phyloP scores from a whole-genome alignment of 2,113 vertebrate genomes.

The Sardina pilchardus region DNA sequence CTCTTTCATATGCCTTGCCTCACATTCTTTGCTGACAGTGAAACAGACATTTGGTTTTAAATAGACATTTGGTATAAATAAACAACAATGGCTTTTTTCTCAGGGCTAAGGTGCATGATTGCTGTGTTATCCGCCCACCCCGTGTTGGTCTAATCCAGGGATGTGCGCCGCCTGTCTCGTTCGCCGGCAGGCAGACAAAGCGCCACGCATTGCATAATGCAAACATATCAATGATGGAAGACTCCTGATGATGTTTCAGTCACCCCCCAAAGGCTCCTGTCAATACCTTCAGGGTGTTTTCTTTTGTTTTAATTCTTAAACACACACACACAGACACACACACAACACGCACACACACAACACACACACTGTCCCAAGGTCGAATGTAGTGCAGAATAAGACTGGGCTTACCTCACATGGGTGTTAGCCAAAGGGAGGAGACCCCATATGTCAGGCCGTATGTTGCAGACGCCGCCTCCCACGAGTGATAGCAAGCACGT shows the following conservation, averaged over 20 bases:
- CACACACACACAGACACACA: too few species aligned
- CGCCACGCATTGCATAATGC: background rate
- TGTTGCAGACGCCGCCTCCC: constrained; percentile 22
- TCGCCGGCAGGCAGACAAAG: background rate
- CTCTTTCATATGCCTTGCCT: background rate
- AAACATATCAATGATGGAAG: background rate
- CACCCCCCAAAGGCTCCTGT: too few species aligned
- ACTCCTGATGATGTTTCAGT: background rate
- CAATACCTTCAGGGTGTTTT: too few species aligned
- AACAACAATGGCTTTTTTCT: background rate
- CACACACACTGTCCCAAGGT: too few species aligned
- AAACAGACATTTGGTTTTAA: background rate
- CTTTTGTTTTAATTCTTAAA: too few species aligned
- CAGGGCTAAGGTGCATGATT: background rate
- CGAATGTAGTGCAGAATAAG: too few species aligned
- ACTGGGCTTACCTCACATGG: too few species aligned
- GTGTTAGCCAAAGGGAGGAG: constrained; percentile 13
- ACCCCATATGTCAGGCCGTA: constrained; percentile 33
- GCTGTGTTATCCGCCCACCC: background rate
- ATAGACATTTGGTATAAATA: constrained; percentile 9
- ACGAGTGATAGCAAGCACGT: constrained; percentile 20
- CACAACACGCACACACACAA: too few species aligned
- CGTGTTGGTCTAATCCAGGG: background rate
- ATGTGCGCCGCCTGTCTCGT: background rate
- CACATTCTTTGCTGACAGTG: background rate